Conservation (phyloP, 2,797 vertebrate genomes). For the Numenius phaeopus region DNA sequence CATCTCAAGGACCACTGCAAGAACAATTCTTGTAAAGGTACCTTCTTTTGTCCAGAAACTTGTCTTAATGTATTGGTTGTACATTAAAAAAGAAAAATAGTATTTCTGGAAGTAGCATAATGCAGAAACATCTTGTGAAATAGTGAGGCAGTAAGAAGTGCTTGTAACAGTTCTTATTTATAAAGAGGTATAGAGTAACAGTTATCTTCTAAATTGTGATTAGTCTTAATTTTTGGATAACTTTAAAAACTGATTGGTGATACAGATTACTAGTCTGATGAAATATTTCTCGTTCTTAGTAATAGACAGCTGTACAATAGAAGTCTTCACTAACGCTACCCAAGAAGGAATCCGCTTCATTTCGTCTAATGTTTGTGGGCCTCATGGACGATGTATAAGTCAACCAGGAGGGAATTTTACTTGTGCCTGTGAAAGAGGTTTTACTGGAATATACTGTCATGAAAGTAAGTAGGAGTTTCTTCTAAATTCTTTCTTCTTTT, state of each 20-base stretch:
- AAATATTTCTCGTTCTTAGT: constrained; percentile 77
- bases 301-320: constrained; percentile 93
- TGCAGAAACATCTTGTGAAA: neutral
- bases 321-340: constrained; percentile 85
- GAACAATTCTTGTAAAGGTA: constrained; percentile 91
- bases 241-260: neutral
- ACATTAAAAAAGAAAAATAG: neutral
- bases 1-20: constrained; percentile 92
- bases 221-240: neutral
- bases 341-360: constrained; percentile 83
- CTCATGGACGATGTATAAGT: constrained; percentile 92
- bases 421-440: constrained; percentile 92
- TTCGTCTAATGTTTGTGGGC: constrained; percentile 91
- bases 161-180: neutral
- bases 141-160: neutral
- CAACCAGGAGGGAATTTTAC: constrained; percentile 93
- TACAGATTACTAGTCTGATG: neutral
- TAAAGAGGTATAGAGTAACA: fast-evolving
- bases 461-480: constrained; percentile 88
- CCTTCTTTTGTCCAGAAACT: neutral
- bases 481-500: neutral
- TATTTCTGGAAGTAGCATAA: neutral
- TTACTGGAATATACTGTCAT: constrained; percentile 94
- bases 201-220: neutral
- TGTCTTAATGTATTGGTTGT: neutral